These are phyloP conservation scores for Eupithecia abbreviata DNA, from an alignment of 2,888 invertebrate species.

Conservation along the genomic window DNA sequence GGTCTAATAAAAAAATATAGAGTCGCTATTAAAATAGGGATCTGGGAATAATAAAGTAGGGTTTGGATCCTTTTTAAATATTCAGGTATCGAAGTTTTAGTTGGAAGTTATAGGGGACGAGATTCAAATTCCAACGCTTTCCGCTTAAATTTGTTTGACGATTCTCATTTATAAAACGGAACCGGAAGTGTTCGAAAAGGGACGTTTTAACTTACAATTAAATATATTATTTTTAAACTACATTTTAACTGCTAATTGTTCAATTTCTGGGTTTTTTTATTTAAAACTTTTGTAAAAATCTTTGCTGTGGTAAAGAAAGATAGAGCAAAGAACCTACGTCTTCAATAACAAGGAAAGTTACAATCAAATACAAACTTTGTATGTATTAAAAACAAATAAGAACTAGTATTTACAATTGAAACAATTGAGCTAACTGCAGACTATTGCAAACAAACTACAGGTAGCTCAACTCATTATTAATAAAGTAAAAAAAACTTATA, in stretches of 20 bases:
- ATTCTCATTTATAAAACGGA: background rate
- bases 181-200: background rate
- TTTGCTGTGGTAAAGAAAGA: too few relatives aligned
- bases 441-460: too few relatives aligned
- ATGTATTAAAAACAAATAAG: too few relatives aligned
- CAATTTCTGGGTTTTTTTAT: too few relatives aligned
- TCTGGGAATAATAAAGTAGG: constrained; percentile 9
- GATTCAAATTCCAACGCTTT: constrained; percentile 7
- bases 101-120: background rate
- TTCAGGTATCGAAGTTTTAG: constrained; percentile 14
- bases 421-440: too few relatives aligned
- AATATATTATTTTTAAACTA: background rate
- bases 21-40: constrained; percentile 1
- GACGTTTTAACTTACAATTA: background rate
- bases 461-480: background rate
- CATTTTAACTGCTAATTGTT: too few relatives aligned
- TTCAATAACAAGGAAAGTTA: too few relatives aligned
- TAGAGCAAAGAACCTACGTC: too few relatives aligned
- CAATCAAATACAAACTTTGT: too few relatives aligned
- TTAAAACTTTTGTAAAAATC: too few relatives aligned
- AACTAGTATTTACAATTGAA: too few relatives aligned
- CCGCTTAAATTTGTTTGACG: background rate
- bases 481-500: background rate
- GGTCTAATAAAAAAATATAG: constrained; percentile 2
- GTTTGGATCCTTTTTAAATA: constrained; percentile 11